phyloP scores from a whole-genome alignment of 2,888 invertebrate species.

The Caenorhabditis plicata region DNA sequence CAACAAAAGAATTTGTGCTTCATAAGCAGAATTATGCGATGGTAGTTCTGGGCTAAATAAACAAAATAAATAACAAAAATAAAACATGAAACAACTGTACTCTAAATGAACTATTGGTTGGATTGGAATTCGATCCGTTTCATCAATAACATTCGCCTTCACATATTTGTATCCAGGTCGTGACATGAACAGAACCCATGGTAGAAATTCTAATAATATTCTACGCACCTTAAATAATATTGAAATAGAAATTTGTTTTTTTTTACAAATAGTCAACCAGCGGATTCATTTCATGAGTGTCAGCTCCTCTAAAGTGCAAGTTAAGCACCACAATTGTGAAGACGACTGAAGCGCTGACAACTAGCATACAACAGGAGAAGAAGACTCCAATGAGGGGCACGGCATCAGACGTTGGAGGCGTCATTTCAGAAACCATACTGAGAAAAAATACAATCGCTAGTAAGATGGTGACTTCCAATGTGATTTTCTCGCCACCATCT shows the following conservation, averaged over 20 bases:
- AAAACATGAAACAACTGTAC: slow-evolving; percentile 4
- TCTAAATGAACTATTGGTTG: slow-evolving; percentile 30
- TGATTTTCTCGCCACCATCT: slow-evolving; percentile 97
- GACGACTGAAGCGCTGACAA: slow-evolving; percentile 60
- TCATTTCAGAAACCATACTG: slow-evolving; percentile 94
- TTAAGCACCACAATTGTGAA: slow-evolving; percentile 62
- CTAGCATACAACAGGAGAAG: slow-evolving; percentile 62
- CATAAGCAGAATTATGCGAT: slow-evolving; percentile 47
- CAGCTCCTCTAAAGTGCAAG: slow-evolving; percentile 55
- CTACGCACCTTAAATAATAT: slow-evolving; percentile 11
- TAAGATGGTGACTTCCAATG: slow-evolving; percentile 71
- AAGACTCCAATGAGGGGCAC: slow-evolving; percentile 56
- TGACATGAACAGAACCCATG: slow-evolving; percentile 60
- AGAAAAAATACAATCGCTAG: slow-evolving; percentile 95
- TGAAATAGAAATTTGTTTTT: not conserved
- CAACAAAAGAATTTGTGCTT: slow-evolving; percentile 52
- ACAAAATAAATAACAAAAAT: not conserved
- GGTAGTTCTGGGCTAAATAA: slow-evolving; percentile 27
- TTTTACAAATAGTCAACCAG: slow-evolving; percentile 23
- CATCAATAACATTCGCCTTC: slow-evolving; percentile 29
- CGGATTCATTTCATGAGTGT: slow-evolving; percentile 57
- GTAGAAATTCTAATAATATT: slow-evolving; percentile 58
- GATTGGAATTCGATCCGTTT: slow-evolving; percentile 24
- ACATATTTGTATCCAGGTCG: slow-evolving; percentile 53
- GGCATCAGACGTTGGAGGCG: slow-evolving; percentile 79